Conservation (phyloP, 2,888 invertebrate species). For the Pterobdella sp. region DNA sequence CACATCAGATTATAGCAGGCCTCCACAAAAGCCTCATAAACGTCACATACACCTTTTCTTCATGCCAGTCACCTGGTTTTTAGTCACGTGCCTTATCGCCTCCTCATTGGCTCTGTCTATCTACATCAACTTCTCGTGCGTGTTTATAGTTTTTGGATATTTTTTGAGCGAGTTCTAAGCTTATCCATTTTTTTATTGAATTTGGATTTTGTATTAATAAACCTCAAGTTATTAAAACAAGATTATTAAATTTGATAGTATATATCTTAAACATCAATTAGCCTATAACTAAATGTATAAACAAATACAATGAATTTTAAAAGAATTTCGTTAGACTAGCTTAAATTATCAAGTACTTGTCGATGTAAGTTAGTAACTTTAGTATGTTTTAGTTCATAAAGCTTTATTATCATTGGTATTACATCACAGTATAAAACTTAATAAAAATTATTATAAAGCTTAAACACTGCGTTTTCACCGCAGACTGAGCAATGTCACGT, state of each 20-base stretch:
- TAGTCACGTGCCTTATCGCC: slow-evolving; percentile 41
- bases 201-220: too few species aligned
- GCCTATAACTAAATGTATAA: too few species aligned
- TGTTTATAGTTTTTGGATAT: too few species aligned
- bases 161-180: too few species aligned
- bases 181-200: too few species aligned
- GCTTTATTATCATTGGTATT: neutral
- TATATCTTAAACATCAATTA: too few species aligned
- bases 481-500: slow-evolving; percentile 46
- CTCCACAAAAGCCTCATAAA: slow-evolving; percentile 27
- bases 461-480: slow-evolving; percentile 17
- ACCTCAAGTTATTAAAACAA: too few species aligned
- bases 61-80: slow-evolving; percentile 45
- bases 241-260: too few species aligned
- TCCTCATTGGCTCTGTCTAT: slow-evolving; percentile 43
- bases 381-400: neutral
- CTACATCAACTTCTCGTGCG: slow-evolving; percentile 46
- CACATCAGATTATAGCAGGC: slow-evolving; percentile 11
- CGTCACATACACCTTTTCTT: slow-evolving; percentile 45
- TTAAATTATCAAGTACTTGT: too few species aligned
- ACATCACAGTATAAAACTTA: neutral
- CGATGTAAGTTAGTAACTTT: too few species aligned
- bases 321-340: too few species aligned
- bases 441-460: neutral
- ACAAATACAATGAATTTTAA: too few species aligned